Conservation (phyloP, 1,140 invertebrate genomes). For the Colletes latitarsis region DNA sequence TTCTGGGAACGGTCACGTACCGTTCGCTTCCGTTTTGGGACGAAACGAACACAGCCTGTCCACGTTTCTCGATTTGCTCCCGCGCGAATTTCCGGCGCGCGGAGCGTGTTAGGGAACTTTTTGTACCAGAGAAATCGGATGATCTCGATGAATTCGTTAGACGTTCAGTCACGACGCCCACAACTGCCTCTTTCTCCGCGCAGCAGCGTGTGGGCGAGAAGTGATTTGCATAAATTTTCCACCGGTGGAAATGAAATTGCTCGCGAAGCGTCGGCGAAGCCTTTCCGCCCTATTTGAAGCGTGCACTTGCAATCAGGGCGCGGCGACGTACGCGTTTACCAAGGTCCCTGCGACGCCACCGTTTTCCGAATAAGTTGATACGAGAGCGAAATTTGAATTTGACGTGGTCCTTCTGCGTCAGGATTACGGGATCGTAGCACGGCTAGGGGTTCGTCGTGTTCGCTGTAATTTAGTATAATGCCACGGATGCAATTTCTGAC, state of each 20-base stretch:
- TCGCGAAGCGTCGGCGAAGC: constrained; percentile 53
- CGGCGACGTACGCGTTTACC: constrained; percentile 41
- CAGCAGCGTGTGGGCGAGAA: constrained; percentile 21
- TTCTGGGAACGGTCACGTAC: no score
- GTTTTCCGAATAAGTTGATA: constrained; percentile 34
- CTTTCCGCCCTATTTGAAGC: constrained; percentile 58
- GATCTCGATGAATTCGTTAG: constrained; percentile 58
- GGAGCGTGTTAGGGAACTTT: constrained; percentile 33
- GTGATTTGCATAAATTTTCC: constrained; percentile 71
- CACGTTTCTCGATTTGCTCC: background rate
- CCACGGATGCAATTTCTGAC: no score
- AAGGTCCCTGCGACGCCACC: constrained; percentile 22
- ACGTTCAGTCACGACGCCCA: background rate
- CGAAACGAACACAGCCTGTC: no score
- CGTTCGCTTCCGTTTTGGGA: no score
- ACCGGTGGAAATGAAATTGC: constrained; percentile 65
- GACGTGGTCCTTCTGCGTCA: background rate
- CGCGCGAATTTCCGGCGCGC: background rate
- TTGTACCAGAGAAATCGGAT: constrained; percentile 60
- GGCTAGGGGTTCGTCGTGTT: background rate
- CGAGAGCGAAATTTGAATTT: constrained; percentile 32
- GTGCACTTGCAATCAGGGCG: constrained; percentile 44
- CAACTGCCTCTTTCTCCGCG: constrained; percentile 11
- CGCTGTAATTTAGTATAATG: background rate
- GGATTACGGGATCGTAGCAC: background rate